Conservation (phyloP, 2,113 vertebrate species). For the Ploceus nigricollis region DNA sequence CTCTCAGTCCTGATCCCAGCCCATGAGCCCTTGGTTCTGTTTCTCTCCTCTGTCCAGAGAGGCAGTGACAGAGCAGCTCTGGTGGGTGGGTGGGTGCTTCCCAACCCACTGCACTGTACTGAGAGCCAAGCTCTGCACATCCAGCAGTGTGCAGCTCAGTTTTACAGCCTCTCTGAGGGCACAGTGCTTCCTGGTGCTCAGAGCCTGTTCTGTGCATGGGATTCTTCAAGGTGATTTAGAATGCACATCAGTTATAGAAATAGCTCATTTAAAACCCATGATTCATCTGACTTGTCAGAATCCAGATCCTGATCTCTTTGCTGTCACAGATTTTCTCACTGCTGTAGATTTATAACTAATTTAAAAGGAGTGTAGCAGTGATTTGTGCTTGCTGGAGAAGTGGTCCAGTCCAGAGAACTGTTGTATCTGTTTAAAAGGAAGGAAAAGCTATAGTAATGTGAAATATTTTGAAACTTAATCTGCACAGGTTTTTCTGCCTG, state of each 20-base stretch:
- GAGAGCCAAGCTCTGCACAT: background rate
- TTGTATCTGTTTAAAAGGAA: background rate
- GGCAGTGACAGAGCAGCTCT: background rate
- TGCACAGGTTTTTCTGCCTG: background rate
- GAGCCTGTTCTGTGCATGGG: background rate
- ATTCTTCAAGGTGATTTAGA: background rate
- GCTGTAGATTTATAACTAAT: background rate
- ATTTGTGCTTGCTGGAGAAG: background rate
- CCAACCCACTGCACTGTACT: fast-evolving
- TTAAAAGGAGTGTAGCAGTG: background rate
- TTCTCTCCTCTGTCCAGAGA: background rate
- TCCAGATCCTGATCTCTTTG: background rate
- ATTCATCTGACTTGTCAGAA: background rate
- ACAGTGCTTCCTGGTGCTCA: background rate
- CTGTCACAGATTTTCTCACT: background rate
- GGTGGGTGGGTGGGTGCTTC: background rate
- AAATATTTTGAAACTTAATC: background rate
- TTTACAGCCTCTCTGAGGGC: background rate
- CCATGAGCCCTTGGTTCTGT: background rate
- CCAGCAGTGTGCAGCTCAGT: background rate
- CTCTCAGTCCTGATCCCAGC: background rate
- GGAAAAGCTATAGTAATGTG: background rate
- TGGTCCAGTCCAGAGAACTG: background rate
- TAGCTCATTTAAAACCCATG: background rate
- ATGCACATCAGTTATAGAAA: background rate